Evolutionary conservation across 2,888 invertebrate species (phyloP).

Genomic region (Lasioglossum figueresi): DNA sequence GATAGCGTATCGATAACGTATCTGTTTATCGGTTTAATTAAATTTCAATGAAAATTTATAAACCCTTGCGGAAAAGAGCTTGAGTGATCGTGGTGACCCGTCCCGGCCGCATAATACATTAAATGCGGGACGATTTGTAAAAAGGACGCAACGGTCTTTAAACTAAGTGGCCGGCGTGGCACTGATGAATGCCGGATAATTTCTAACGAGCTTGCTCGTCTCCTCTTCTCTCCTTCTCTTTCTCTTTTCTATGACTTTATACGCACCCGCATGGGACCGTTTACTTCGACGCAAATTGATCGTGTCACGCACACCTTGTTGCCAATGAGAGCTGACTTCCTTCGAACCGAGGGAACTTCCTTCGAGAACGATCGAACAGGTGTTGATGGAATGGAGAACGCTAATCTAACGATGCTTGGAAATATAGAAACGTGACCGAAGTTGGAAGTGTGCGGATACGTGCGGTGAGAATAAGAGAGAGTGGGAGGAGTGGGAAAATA

Average conservation of each 20-base stretch:
- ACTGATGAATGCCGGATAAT: constrained; percentile 68
- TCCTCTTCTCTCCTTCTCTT: neutral
- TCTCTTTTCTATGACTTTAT: neutral
- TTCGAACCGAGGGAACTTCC: neutral
- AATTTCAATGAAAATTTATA: constrained; percentile 21
- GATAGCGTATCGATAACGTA: constrained; percentile 11
- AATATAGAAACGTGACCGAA: neutral
- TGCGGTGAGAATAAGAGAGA: no score
- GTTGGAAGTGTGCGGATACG: neutral
- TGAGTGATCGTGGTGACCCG: constrained; percentile 5
- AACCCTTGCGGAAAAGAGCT: neutral
- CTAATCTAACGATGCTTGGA: neutral
- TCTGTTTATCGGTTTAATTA: constrained; percentile 43
- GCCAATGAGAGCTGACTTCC: constrained; percentile 3
- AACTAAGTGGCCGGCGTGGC: constrained; percentile 49
- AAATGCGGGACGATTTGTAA: constrained; percentile 53
- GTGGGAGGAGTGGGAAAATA: no score
- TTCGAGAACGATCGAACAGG: neutral
- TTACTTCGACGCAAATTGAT: constrained; percentile 51
- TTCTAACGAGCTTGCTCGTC: constrained; percentile 53
- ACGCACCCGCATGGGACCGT: constrained; percentile 34
- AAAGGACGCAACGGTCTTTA: constrained; percentile 62
- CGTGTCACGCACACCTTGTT: constrained; percentile 56
- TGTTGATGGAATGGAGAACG: neutral
- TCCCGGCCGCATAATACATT: constrained; percentile 45